Evolutionary conservation across 2,888 invertebrate genomes (phyloP).

Genomic region (Ischnura elegans): DNA sequence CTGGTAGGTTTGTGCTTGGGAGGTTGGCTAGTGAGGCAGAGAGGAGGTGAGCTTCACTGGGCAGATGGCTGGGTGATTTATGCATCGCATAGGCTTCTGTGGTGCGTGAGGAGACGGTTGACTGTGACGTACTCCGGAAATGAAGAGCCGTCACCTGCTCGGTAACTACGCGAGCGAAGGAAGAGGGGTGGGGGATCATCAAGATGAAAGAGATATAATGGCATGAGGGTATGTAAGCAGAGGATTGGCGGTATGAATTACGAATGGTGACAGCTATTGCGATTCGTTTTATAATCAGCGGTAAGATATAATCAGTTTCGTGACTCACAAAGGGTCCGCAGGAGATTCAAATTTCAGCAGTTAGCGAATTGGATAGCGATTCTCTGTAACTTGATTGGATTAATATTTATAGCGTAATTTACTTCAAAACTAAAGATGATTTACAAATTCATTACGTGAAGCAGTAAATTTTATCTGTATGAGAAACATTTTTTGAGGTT

Average conservation of each 20-base stretch:
- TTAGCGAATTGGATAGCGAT: no score
- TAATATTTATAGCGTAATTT: no score
- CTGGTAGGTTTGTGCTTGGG: background rate
- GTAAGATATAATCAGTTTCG: no score
- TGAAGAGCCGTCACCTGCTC: constrained; percentile 63
- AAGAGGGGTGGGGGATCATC: background rate
- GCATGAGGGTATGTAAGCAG: background rate
- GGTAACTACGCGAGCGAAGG: constrained; percentile 27
- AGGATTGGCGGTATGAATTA: background rate
- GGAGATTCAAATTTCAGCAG: no score
- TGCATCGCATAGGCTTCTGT: constrained; percentile 66
- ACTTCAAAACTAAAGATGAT: no score
- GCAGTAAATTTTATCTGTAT: no score
- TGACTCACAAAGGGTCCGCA: no score
- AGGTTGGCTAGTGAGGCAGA: background rate
- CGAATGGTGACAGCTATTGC: no score
- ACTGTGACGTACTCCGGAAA: constrained; percentile 62
- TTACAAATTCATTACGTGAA: no score
- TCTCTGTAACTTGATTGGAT: no score
- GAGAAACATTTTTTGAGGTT: no score
- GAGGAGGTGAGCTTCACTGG: constrained; percentile 45
- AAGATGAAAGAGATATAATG: background rate
- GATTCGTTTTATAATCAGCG: no score
- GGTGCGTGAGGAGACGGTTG: constrained; percentile 63
- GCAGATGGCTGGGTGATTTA: constrained; percentile 66